Base-by-base conservation (phyloP, 2,888 invertebrate species). In the Boloria euphrosyne region DNA sequence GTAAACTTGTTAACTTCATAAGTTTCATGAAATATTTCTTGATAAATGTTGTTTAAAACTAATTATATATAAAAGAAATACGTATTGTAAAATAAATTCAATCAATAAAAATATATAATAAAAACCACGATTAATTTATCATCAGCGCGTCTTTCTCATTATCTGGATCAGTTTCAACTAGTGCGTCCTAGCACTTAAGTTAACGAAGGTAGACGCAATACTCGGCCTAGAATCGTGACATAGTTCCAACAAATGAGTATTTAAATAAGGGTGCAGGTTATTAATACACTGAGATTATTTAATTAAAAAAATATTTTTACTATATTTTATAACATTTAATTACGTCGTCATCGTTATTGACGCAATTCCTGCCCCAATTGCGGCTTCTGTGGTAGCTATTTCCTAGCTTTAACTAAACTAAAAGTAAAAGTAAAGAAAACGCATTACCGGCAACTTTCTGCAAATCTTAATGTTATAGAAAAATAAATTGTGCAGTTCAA, bases 171-270 rank as follows among this genome's bases (percentile, higher is more conserved):
- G 65, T 67, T 65, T 65, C 67, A 69, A 67, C 67, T 55, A 49
- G 70, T 70, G 65, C 70, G 70, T 70, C 67, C 65, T 65, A 65
- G 67, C 67, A 70, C 70, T 70, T 65, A 70, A 70, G 67, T 65
- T 70, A 70, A 70, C 70, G 70, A 70, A 70, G 70, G 65, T 63
- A 62, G 62, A 67, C 60, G 65, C 69, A 62, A 70, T 60, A 65
- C 65, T 67, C 65, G 61, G 69, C 62, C 54, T 67, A 62, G 62
- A 69, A 67, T 55, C 51, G 62, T 65, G 70, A 70, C 70, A 70
- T 52, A 70, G 62, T 70, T 67, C 44, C 57, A 60, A 49, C 59
- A 69, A 64, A 64, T 49, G 55, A 64, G 52, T 61, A 58, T 57
- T 61, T 53, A 51, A 66, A 52, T 66, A 50, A 65, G 58, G 62